These are phyloP conservation scores for Griposia aprilina DNA, from an alignment of 2,888 invertebrate genomes.

Conservation along the genomic window DNA sequence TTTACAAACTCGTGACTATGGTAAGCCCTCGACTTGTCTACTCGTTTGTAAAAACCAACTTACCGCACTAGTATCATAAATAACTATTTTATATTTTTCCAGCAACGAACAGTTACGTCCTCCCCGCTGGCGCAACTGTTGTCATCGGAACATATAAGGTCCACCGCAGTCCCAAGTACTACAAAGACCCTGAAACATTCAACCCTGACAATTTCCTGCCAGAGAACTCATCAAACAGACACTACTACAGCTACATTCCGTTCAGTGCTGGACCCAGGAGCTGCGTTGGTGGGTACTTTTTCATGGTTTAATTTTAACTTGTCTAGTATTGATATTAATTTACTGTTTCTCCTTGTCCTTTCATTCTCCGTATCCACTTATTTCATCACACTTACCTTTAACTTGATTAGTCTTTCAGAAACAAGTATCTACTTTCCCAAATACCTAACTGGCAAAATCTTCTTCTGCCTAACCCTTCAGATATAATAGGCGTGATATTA, in stretches of 20 bases:
- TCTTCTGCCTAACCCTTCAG: neutral
- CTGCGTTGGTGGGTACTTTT: slow-evolving; percentile 91
- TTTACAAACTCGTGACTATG: too few species aligned
- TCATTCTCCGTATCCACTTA: neutral
- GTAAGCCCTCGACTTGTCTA: too few species aligned
- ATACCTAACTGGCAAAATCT: neutral
- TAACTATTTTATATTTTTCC: slow-evolving; percentile 61
- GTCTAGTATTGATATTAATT: neutral
- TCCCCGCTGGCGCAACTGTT: slow-evolving; percentile 93
- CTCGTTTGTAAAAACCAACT: too few species aligned
- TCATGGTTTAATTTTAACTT: slow-evolving; percentile 44
- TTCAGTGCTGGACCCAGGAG: slow-evolving; percentile 95
- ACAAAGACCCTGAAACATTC: slow-evolving; percentile 93
- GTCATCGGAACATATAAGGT: slow-evolving; percentile 92
- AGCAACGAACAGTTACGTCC: slow-evolving; percentile 91
- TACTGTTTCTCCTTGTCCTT: neutral
- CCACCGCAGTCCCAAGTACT: slow-evolving; percentile 92
- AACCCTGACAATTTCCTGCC: slow-evolving; percentile 95
- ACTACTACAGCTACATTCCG: slow-evolving; percentile 95
- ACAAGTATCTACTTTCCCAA: neutral
- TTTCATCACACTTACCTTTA: neutral
- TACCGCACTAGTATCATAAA: too few species aligned
- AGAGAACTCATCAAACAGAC: slow-evolving; percentile 93
- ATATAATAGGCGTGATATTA: neutral
- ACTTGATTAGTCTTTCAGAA: neutral